These are phyloP conservation scores for Notocelia uddmanniana DNA, from an alignment of 2,888 invertebrate genomes.

Conservation along the genomic window DNA sequence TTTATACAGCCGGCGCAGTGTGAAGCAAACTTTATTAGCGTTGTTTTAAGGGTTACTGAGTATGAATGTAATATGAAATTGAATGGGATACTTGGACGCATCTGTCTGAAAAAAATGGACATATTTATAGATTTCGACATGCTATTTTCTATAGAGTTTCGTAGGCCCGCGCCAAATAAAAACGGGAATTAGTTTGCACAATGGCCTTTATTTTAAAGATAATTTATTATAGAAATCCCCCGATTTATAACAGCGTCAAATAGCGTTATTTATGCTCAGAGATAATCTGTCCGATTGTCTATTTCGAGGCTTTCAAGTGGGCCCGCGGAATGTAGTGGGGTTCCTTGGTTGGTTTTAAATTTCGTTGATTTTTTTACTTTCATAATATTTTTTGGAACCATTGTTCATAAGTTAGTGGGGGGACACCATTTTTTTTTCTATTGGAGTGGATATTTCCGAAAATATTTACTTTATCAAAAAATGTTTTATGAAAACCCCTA, in stretches of 20 bases:
- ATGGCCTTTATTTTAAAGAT: conserved; percentile 49
- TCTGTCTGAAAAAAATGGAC: conserved; percentile 48
- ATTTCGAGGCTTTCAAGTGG: conserved; percentile 41
- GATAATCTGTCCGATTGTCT: conserved; percentile 52
- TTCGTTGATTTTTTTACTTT: too few species aligned
- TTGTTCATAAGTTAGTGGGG: too few species aligned
- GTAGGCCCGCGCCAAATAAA: conserved; percentile 48
- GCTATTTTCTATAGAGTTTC: conserved; percentile 50
- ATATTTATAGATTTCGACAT: conserved; percentile 50
- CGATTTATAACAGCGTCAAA: conserved; percentile 48
- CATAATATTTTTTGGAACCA: too few species aligned
- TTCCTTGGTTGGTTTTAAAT: conserved; percentile 9
- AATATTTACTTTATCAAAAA: too few species aligned
- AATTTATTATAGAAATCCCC: conserved; percentile 50
- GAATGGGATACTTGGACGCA: conserved; percentile 46
- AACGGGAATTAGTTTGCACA: conserved; percentile 49
- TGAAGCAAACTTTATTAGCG: background rate
- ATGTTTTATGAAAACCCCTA: too few species aligned
- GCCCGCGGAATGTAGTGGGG: conserved; percentile 18
- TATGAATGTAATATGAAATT: conserved; percentile 16
- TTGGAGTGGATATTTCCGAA: too few species aligned
- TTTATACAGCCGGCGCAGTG: background rate
- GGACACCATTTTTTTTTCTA: too few species aligned
- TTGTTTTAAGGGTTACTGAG: background rate
- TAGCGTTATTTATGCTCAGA: conserved; percentile 58